These are phyloP conservation scores for Scaeva pyrastri DNA, from an alignment of 2,888 invertebrate species.

Conservation along the genomic window DNA sequence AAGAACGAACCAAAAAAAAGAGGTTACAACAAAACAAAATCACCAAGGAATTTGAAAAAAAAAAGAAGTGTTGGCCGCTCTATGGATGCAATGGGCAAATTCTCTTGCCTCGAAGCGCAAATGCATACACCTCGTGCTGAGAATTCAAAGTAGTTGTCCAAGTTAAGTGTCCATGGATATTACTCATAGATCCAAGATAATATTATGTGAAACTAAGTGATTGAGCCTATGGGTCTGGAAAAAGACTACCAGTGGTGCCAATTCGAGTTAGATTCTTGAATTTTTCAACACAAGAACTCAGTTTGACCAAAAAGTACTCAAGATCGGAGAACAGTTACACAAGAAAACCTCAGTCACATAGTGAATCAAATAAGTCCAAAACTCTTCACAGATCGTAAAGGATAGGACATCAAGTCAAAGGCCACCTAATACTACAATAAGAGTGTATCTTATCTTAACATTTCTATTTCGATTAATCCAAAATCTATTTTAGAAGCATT, in stretches of 20 bases:
- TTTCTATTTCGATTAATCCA: too few relatives aligned
- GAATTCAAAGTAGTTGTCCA: slow-evolving; percentile 50
- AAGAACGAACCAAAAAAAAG: slow-evolving; percentile 8
- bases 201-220: slow-evolving; percentile 28
- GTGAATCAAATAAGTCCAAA: too few relatives aligned
- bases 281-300: not conserved
- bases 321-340: too few relatives aligned
- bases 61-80: not conserved
- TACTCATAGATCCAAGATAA: slow-evolving; percentile 47
- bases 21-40: not conserved
- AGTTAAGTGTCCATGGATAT: slow-evolving; percentile 33
- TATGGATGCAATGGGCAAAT: not conserved
- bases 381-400: too few relatives aligned
- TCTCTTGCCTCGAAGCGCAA: not conserved
- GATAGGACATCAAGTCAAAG: too few relatives aligned
- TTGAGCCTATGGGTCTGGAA: not conserved
- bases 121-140: slow-evolving; percentile 34
- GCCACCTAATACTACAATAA: too few relatives aligned
- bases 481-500: too few relatives aligned
- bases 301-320: too few relatives aligned
- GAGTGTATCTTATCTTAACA: too few relatives aligned
- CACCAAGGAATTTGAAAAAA: slow-evolving; percentile 6
- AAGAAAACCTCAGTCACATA: too few relatives aligned
- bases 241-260: not conserved
- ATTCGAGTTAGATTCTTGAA: not conserved